These are phyloP conservation scores for Proterorhinus semilunaris DNA, from an alignment of 2,113 vertebrate species.

Conservation along the genomic window DNA sequence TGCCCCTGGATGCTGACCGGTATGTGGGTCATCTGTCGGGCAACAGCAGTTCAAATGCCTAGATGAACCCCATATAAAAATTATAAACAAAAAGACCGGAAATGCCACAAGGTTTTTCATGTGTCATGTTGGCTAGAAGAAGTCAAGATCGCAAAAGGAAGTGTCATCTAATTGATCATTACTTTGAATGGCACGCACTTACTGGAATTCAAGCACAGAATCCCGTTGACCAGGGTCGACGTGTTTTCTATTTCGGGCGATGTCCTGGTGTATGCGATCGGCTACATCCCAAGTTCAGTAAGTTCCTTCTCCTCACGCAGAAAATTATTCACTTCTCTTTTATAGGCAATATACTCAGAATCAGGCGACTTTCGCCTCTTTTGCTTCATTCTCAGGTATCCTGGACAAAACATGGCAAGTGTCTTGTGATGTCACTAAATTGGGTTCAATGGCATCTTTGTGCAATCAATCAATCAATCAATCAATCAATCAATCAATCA, in stretches of 20 bases:
- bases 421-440: conserved; percentile 33
- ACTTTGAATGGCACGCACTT: conserved; percentile 80
- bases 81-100: too few relatives aligned
- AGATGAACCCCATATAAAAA: too few relatives aligned
- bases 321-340: conserved; percentile 10
- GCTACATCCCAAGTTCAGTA: conserved; percentile 83
- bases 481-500: too few relatives aligned
- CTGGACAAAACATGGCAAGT: neutral
- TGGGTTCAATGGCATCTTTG: conserved; percentile 22
- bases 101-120: too few relatives aligned
- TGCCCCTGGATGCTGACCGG: conserved; percentile 87
- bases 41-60: too few relatives aligned
- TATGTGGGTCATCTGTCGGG: conserved; percentile 30
- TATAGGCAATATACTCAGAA: conserved; percentile 77
- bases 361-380: conserved; percentile 64
- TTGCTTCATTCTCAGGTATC: conserved; percentile 8
- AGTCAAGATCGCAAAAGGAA: too few relatives aligned
- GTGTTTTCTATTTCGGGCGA: conserved; percentile 88
- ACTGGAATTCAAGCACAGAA: conserved; percentile 87
- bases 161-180: too few relatives aligned
- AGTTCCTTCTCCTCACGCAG: conserved; percentile 43
- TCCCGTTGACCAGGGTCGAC: conserved; percentile 81
- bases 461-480: too few relatives aligned
- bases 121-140: too few relatives aligned
- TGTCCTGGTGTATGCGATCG: conserved; percentile 81